Conservation (phyloP, 2,888 invertebrate species). For the Acanthosoma haemorrhoidale region DNA sequence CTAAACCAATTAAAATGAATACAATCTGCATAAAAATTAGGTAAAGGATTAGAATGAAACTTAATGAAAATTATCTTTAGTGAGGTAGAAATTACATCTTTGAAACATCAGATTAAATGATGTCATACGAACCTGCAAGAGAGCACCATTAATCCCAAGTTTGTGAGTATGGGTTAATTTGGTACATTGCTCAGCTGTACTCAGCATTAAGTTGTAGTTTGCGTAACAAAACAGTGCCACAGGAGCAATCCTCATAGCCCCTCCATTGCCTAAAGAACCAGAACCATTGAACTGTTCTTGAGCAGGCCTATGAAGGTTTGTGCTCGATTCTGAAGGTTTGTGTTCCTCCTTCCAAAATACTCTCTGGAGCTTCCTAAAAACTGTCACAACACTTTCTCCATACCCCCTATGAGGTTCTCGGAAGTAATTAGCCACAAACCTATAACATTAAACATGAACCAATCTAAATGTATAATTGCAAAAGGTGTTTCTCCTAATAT, state of each 20-base stretch:
- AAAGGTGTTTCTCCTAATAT: neutral
- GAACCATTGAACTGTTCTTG: constrained; percentile 58
- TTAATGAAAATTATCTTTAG: too few species aligned
- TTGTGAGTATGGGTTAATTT: constrained; percentile 59
- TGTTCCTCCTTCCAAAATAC: neutral
- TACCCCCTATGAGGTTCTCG: constrained; percentile 60
- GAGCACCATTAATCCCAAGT: constrained; percentile 55
- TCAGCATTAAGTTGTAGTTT: constrained; percentile 50
- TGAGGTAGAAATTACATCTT: too few species aligned
- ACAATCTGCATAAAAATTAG: neutral
- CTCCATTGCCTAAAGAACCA: constrained; percentile 74
- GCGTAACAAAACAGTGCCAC: constrained; percentile 57
- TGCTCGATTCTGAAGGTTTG: constrained; percentile 44
- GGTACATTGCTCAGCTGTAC: constrained; percentile 51
- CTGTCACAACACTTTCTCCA: constrained; percentile 55
- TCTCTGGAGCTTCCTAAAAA: constrained; percentile 53
- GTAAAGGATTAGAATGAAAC: too few species aligned
- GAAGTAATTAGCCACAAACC: constrained; percentile 60
- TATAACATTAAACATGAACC: constrained; percentile 29
- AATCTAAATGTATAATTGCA: neutral
- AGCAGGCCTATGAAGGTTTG: constrained; percentile 59
- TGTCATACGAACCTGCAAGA: constrained; percentile 49
- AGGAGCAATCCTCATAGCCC: constrained; percentile 67
- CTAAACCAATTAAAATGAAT: constrained; percentile 45
- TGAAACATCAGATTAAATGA: too few species aligned